Evolutionary conservation across 2,113 vertebrate genomes (phyloP).

Genomic region (Phaetusa simplex): DNA sequence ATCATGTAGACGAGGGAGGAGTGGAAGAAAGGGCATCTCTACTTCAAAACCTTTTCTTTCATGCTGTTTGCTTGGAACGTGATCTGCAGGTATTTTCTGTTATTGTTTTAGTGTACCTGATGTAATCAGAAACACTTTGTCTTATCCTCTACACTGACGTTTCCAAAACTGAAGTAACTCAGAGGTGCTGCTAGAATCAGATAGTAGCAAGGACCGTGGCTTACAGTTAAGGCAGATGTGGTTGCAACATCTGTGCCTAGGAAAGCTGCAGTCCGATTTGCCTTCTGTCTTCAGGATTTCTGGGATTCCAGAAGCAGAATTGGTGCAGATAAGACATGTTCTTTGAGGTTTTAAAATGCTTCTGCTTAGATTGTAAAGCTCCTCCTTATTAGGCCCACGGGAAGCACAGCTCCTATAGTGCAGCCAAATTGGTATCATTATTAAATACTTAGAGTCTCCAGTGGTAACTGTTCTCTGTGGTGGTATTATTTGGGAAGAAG

Average conservation of each 20-base stretch:
- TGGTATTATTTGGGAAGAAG: not conserved
- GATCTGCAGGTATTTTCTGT: not conserved
- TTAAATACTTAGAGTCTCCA: not conserved
- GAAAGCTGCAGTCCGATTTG: not conserved
- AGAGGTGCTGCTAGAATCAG: not conserved
- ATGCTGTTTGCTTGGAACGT: not conserved
- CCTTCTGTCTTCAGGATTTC: slow-evolving; percentile 23
- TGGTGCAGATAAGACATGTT: slow-evolving; percentile 11
- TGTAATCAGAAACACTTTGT: not conserved
- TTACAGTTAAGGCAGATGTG: slow-evolving; percentile 12
- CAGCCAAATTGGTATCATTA: not conserved
- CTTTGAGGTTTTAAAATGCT: slow-evolving; percentile 21
- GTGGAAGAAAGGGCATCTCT: not conserved
- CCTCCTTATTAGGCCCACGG: slow-evolving; percentile 2
- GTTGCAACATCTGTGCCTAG: not conserved
- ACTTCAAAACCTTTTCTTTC: not conserved
- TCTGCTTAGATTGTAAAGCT: slow-evolving; percentile 18
- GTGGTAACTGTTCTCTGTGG: not conserved
- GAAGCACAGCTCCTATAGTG: not conserved
- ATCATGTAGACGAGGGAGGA: not conserved
- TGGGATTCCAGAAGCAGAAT: slow-evolving; percentile 29
- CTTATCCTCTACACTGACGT: not conserved
- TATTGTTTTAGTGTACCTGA: not conserved
- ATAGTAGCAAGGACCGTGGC: not conserved
- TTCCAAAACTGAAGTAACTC: not conserved